phyloP scores from a whole-genome alignment of 2,888 invertebrate species.

The Ditula angustiorana region DNA sequence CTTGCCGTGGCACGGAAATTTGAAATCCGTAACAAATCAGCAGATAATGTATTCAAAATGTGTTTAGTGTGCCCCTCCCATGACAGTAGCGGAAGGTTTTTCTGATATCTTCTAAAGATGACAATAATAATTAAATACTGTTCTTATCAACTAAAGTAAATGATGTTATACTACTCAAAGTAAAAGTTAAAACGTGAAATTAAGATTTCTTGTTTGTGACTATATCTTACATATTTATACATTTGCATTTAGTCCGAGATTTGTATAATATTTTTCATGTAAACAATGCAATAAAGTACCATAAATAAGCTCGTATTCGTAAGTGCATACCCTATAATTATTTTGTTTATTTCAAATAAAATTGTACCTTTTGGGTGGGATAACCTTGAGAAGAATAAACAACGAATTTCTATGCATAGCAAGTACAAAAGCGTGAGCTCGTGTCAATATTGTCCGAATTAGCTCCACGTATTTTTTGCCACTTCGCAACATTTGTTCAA shows the following conservation, averaged over 20 bases:
- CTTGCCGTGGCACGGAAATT: slow-evolving; percentile 8
- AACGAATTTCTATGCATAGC: neutral
- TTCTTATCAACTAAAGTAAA: no score
- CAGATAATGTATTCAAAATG: slow-evolving; percentile 2
- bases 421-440: neutral
- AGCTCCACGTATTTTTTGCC: neutral
- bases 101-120: neutral
- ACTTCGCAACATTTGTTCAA: neutral
- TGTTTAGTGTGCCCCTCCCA: neutral
- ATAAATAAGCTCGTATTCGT: no score
- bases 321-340: no score
- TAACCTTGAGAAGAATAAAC: neutral
- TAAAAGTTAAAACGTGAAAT: no score
- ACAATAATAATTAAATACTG: neutral
- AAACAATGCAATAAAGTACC: no score
- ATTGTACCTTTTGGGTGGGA: neutral
- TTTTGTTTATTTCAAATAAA: neutral
- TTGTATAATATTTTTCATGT: no score
- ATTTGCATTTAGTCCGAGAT: no score
- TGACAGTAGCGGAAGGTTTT: neutral
- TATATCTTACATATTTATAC: no score
- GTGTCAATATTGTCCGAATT: neutral
- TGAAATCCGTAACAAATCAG: slow-evolving; percentile 16
- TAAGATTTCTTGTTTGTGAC: no score
- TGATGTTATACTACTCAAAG: no score